Base-by-base conservation (phyloP, 1,140 invertebrate genomes). In the Hylyphantes graminicola region DNA sequence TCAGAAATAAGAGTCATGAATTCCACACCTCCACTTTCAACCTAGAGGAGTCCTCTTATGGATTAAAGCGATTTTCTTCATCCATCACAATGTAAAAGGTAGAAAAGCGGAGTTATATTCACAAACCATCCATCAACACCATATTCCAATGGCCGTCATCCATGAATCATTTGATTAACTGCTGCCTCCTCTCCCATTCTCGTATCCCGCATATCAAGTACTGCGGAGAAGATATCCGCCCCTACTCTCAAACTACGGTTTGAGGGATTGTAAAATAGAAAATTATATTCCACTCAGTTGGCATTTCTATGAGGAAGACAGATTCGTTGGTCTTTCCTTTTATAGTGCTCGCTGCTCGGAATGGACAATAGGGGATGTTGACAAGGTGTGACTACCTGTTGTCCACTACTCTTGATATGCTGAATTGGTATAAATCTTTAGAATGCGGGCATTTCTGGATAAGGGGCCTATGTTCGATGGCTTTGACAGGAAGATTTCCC, bases 131-230 rank as follows among this genome's bases (percentile, higher is more conserved):
- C 2, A 35, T 35, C 35, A 35, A 35, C 35, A 35, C 35, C 35
- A 35, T 35, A 35, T 35, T 35, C 35, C 35, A 35, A 35, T 35
- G 35, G 35, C 35, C 35, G 51, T 78, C 75, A 78, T 78, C 59
- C 75, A 78, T 78, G 75, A 78, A 78, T 78, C 75, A 78, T 78
- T 78, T 78, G 75, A 78, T 78, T 78, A 78, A 78, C 50, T 78
- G 59, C 50, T 17, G 63, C 21, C 53, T 70, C 53, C 53, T 59
- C n/a, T 59, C n/a, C 57, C n/a, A 13, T n/a, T 59, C 12, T 48
- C 67, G 35, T 50, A 51, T 55, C 75, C 75, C 75, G 75, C 75
- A 78, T 78, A 78, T 67, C 75, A 53, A 78, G n/a, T 57, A 57
- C 63, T 21, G 61, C 35, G 19, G 51, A 78, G 54, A 63, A 54